A percentile compares a stretch with the other conserved stretches of the same genome.
Conservation (phyloP, 2,113 vertebrate genomes). For the Ammodytes dubius region DNA sequence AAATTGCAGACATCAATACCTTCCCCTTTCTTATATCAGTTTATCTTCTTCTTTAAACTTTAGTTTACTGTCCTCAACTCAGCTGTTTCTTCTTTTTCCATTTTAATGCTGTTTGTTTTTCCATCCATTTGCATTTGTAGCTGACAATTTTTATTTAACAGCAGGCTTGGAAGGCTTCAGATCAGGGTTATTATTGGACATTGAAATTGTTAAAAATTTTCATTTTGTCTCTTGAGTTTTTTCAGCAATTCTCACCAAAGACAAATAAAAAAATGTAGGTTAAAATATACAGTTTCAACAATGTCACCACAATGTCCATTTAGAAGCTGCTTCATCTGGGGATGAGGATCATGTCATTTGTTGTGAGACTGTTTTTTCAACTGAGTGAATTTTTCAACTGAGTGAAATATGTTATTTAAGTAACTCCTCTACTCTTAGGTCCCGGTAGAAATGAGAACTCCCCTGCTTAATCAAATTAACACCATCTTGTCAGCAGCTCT, state of each 20-base stretch:
- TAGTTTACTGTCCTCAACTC: no score
- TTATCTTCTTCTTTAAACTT: no score
- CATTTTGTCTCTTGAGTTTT: background rate
- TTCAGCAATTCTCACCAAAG: background rate
- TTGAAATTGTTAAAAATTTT: background rate
- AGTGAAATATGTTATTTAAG: background rate
- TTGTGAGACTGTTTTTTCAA: no score
- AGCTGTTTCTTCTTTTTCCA: no score
- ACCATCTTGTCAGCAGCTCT: conserved; percentile 9
- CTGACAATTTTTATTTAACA: no score
- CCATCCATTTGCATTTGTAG: no score
- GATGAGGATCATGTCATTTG: background rate
- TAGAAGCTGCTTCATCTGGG: background rate
- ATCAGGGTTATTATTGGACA: background rate
- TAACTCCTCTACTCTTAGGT: background rate
- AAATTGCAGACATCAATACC: no score
- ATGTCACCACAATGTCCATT: background rate
- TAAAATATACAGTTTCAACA: background rate
- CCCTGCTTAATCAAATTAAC: conserved; percentile 2
- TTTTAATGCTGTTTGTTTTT: no score
- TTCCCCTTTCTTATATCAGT: no score
- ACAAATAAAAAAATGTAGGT: background rate
- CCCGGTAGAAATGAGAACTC: background rate
- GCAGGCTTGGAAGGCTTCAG: no score
- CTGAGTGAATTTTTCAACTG: background rate